phyloP scores from a whole-genome alignment of 2,797 vertebrate species.

The Manis pentadactyla region DNA sequence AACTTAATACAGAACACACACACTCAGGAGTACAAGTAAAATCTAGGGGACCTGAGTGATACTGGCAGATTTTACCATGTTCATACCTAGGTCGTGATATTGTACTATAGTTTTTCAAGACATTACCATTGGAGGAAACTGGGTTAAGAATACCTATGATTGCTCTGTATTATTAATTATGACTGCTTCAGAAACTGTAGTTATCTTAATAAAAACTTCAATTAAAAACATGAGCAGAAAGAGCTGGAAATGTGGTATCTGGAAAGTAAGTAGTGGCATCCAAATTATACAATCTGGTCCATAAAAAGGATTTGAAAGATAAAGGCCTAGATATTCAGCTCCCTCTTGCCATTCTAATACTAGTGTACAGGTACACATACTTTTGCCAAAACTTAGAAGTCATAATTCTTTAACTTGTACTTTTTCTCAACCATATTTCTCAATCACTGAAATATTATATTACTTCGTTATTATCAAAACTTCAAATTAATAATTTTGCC shows the following conservation, averaged over 20 bases:
- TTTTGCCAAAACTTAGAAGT: not conserved
- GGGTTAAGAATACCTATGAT: not conserved
- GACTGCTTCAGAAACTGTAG: not conserved
- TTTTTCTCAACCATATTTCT: not conserved
- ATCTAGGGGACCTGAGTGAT: not conserved
- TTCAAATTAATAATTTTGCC: not conserved
- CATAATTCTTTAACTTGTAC: not conserved
- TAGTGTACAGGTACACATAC: accelerated
- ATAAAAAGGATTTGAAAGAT: not conserved
- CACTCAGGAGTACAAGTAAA: not conserved
- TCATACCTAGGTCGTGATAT: not conserved
- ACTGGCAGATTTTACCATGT: not conserved
- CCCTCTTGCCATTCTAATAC: not conserved
- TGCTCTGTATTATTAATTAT: not conserved
- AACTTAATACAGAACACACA: not conserved
- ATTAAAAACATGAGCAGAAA: not conserved
- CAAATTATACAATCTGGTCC: not conserved
- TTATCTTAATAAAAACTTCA: not conserved
- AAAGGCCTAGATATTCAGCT: not conserved
- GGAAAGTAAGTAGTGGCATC: not conserved
- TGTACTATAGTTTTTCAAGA: not conserved
- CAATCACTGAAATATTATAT: not conserved
- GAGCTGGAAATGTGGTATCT: not conserved
- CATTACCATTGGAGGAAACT: not conserved
- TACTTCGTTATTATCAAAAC: not conserved